Evolutionary conservation across 1,140 invertebrate species (phyloP).

Genomic region (Phocides pigmalion): DNA sequence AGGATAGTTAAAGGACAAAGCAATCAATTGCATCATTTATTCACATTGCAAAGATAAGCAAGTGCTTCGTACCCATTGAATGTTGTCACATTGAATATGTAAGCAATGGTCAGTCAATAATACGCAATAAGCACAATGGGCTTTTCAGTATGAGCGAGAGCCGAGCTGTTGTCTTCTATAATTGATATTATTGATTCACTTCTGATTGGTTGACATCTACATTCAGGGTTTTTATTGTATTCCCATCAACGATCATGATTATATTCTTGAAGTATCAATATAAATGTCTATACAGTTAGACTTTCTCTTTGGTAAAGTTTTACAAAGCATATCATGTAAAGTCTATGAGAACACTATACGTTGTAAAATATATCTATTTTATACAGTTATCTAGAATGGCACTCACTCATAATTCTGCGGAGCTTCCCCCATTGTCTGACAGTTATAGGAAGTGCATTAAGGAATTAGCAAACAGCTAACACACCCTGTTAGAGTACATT

Average conservation of each 20-base stretch:
- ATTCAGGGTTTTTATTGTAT: not conserved
- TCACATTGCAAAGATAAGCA: constrained; percentile 14
- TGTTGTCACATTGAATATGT: constrained; percentile 36
- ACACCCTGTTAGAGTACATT: constrained; percentile 32
- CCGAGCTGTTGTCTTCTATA: constrained; percentile 34
- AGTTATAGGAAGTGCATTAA: constrained; percentile 67
- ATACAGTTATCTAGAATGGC: constrained; percentile 2
- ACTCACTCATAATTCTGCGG: constrained; percentile 31
- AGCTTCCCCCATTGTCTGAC: constrained; percentile 49
- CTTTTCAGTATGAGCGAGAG: constrained; percentile 19
- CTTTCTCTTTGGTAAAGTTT: too few relatives aligned
- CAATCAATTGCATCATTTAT: constrained; percentile 3
- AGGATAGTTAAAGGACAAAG: constrained; percentile 8
- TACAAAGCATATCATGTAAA: not conserved
- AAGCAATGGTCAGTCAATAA: constrained; percentile 54
- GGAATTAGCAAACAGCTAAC: constrained; percentile 71
- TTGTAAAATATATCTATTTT: not conserved
- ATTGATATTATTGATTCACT: constrained; percentile 57
- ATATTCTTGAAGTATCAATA: not conserved
- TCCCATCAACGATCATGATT: not conserved
- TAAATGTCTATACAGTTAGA: too few relatives aligned
- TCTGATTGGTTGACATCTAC: constrained; percentile 7
- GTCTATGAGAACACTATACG: not conserved
- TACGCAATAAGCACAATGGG: constrained; percentile 37
- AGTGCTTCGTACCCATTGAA: constrained; percentile 1